Evolutionary conservation across 2,797 vertebrate genomes (phyloP).

Genomic region (Pseudochaenichthys georgianus): DNA sequence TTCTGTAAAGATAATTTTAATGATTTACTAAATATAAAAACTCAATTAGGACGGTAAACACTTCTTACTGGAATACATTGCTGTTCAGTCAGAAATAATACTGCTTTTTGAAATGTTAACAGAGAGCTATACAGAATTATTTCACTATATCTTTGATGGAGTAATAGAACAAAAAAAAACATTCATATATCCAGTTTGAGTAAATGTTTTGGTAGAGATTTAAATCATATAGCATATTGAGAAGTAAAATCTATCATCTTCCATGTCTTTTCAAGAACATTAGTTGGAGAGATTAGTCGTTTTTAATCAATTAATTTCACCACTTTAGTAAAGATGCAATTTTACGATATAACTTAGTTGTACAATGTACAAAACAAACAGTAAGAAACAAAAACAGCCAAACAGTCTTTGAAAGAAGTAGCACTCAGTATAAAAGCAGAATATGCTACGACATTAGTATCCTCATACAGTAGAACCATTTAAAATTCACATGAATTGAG

Average conservation of each 20-base stretch:
- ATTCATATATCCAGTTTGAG: slow-evolving; percentile 2
- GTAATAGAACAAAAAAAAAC: not conserved
- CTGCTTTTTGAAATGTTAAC: slow-evolving; percentile 64
- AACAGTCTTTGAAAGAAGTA: not conserved
- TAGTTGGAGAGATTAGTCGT: too few species aligned
- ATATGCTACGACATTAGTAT: not conserved
- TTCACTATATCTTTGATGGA: slow-evolving; percentile 9
- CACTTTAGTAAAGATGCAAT: not conserved
- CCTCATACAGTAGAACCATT: not conserved
- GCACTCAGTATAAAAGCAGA: not conserved
- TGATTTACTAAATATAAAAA: slow-evolving; percentile 71
- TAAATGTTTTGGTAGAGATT: not conserved
- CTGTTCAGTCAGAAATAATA: slow-evolving; percentile 70
- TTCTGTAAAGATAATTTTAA: slow-evolving; percentile 64
- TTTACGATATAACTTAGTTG: slow-evolving; percentile 7
- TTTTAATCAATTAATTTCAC: not conserved
- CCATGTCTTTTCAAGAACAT: slow-evolving; percentile 5
- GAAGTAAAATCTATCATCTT: not conserved
- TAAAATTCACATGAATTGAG: slow-evolving; percentile 12
- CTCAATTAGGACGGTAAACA: slow-evolving; percentile 63
- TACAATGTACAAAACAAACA: slow-evolving; percentile 5
- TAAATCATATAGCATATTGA: not conserved
- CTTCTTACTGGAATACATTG: slow-evolving; percentile 64
- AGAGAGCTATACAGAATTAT: slow-evolving; percentile 26
- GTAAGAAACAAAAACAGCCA: not conserved